Percentiles rank a stretch among this genome's conserved stretches.
phyloP scores from a whole-genome alignment of 2,888 invertebrate genomes.

The Lathronympha strigana region DNA sequence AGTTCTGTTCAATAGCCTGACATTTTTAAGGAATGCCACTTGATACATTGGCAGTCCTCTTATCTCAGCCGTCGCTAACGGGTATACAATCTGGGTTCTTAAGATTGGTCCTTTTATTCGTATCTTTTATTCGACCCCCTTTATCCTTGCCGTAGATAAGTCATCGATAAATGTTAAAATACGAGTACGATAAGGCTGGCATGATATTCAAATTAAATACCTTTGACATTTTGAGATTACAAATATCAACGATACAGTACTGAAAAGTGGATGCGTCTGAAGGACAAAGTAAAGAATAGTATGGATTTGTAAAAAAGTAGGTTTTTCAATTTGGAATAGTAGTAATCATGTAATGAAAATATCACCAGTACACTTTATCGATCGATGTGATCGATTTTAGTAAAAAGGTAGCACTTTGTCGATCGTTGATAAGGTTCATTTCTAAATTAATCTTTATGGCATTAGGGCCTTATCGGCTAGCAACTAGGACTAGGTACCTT shows the following conservation, averaged over 20 bases:
- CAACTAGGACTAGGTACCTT: too few relatives aligned
- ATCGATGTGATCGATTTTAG: background rate
- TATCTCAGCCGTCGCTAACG: too few relatives aligned
- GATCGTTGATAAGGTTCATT: too few relatives aligned
- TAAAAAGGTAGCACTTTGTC: too few relatives aligned
- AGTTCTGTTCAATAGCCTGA: too few relatives aligned
- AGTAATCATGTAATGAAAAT: too few relatives aligned
- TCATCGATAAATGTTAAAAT: conserved; percentile 76
- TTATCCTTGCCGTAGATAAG: conserved; percentile 63
- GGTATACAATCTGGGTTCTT: background rate
- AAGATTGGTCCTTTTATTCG: conserved; percentile 21
- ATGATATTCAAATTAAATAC: conserved; percentile 84
- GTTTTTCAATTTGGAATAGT: too few relatives aligned
- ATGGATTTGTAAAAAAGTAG: conserved; percentile 52
- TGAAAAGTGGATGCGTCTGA: conserved; percentile 62
- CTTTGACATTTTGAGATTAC: conserved; percentile 83
- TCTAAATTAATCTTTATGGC: too few relatives aligned
- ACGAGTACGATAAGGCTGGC: conserved; percentile 76
- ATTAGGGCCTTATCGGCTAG: too few relatives aligned
- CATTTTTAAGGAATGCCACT: too few relatives aligned
- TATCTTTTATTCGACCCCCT: conserved; percentile 29
- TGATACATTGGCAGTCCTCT: too few relatives aligned
- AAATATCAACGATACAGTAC: conserved; percentile 75
- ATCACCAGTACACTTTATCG: background rate
- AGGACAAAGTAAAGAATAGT: conserved; percentile 63